Evolutionary conservation across 53 echinoderm and acorn worm genomes (phyloP), one percentile per base, ranked within the genome.

Genomic region (Astropecten irregularis): DNA sequence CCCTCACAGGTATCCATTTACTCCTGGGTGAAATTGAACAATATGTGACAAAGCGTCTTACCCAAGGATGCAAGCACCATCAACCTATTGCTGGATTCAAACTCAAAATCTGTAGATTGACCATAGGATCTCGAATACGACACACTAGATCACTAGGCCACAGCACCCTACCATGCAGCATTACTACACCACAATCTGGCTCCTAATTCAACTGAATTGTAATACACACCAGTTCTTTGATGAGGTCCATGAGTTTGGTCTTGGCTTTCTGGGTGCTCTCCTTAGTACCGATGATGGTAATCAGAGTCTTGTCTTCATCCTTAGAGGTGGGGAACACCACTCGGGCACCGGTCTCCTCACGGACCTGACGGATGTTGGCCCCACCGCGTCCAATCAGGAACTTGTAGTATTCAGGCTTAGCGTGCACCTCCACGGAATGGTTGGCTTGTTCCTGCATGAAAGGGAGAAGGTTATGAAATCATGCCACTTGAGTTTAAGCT

Each of bases 351-450:
- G 97, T 97, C 73, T 97, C 93, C 81, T 97, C 94, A 18, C 97
- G 93, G 2, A 97, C 97, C 39, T 94, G 94, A 40, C 97, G 93
- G 83, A 97, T 97, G 86, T 97, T 97, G 39, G 90, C 97, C 25
- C 97, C 97, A 23, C 89, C 91, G 2, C 97, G 89, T 0, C 97
- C 97, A 40, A 97, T 97, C 76, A 97, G 69, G 90, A 97, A 97
- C 69, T 92, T 90, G 71, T 97, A 94, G 70, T 92, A 97, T 66
- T 97, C 97, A 0, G 94, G 97, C 67, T 97, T 97, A 64, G 94
- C 94, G 38, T 94, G 97, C 30, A 97, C 84, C 18, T 97, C 97
- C 2, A 82, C 86, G 33, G 88, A 85, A 83, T 84, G 89, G 79
- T 94, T 97, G 35, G 93, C 56, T 74, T 93, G 91, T 65, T 93